These are phyloP conservation scores for Meloidogyne hapla DNA, from an alignment of 1,140 invertebrate species.

Conservation along the genomic window DNA sequence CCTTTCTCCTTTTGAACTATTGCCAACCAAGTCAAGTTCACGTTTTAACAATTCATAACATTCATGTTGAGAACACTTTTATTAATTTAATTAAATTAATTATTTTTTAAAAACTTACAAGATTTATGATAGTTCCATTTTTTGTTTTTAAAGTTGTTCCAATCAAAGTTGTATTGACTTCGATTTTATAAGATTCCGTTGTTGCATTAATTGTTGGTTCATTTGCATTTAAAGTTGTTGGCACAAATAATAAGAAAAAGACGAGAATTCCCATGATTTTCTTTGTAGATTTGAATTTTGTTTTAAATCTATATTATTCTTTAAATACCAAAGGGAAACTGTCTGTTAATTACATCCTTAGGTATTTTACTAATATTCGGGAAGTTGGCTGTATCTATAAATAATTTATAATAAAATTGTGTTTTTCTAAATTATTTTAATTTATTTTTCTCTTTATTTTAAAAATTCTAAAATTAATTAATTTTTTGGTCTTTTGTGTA, in stretches of 20 bases:
- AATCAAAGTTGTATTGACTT: not conserved
- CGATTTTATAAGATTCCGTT: not conserved
- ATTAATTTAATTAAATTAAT: not conserved
- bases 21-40: not conserved
- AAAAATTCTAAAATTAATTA: too few species aligned
- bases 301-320: not conserved
- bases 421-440: too few species aligned
- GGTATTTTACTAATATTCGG: too few species aligned
- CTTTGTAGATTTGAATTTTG: not conserved
- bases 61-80: not conserved
- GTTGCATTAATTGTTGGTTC: not conserved
- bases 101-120: not conserved
- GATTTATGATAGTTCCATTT: not conserved
- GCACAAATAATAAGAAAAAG: not conserved
- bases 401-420: too few species aligned
- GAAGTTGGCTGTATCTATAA: too few species aligned
- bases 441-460: too few species aligned
- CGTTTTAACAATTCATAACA: not conserved
- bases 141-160: not conserved
- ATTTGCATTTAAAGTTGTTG: not conserved
- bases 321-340: not conserved
- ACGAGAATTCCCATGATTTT: not conserved
- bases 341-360: too few species aligned
- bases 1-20: not conserved
- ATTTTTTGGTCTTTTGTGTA: too few species aligned